phyloP scores from a whole-genome alignment of 2,113 vertebrate species.

The Tylochromis polylepis region DNA sequence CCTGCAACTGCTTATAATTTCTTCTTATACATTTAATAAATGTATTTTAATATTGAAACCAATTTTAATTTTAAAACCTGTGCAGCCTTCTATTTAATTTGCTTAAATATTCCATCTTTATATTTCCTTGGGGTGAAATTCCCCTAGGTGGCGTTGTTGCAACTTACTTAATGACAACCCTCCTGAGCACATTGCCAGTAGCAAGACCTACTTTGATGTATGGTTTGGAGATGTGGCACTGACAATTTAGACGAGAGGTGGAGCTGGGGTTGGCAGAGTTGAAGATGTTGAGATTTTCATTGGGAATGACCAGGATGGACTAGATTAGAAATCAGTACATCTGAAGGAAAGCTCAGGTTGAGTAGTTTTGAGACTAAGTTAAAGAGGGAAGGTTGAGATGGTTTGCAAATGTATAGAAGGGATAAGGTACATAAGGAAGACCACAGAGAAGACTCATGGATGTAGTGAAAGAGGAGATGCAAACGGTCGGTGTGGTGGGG shows the following conservation, averaged over 20 bases:
- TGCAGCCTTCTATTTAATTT: neutral
- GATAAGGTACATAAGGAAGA: neutral
- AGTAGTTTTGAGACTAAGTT: neutral
- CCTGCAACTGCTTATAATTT: neutral
- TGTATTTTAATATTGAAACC: neutral
- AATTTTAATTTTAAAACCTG: neutral
- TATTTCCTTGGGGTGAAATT: neutral
- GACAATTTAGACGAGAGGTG: too few relatives aligned
- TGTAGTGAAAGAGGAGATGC: neutral
- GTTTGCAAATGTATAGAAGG: neutral
- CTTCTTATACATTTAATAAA: neutral
- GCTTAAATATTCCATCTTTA: neutral
- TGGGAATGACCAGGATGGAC: too few relatives aligned
- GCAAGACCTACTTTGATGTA: neutral
- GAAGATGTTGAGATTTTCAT: too few relatives aligned
- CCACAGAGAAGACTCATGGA: neutral
- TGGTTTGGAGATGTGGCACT: too few relatives aligned
- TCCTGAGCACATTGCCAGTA: neutral
- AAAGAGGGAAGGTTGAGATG: neutral
- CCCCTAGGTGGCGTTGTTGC: too few relatives aligned
- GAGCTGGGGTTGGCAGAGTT: too few relatives aligned
- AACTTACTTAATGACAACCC: too few relatives aligned
- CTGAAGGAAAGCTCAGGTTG: neutral
- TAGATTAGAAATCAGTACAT: too few relatives aligned
- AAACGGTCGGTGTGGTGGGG: neutral